Evolutionary conservation across 2,113 vertebrate genomes (phyloP), one percentile per base, ranked within the genome.

Genomic region (Cyanoramphus novaezelandiae): DNA sequence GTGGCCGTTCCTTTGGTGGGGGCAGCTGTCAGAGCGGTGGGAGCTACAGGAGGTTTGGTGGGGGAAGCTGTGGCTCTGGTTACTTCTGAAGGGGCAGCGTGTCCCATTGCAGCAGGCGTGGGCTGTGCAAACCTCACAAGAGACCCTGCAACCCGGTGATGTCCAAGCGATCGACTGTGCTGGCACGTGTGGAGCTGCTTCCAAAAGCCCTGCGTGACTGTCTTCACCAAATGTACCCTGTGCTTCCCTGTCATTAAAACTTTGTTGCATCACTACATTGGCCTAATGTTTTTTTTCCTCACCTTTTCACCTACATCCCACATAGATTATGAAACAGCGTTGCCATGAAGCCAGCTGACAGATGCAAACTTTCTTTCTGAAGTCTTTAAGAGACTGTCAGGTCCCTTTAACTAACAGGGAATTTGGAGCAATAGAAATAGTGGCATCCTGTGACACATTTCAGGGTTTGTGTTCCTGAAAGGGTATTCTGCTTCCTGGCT

Each of bases 261-360:
- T 47, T 47, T 1, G 27, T 10, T 46, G 43, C 31, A 55, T 84
- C 59, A 19, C 0, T 12, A 21, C 4, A 1, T 93, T 39, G 0
- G 4, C 46, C 33, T 82, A 3, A 10, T 1, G 1, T 75, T 81
- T 92, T 44, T 59, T 59, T 75, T 80, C 77, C 23, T 28, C 35
- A 9, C 23, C 19, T 55, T 59, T 37, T 41, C 27, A 18, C 52
- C 67, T 19, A 1, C 23, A 39, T 90, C 31, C 17, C 25, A 20
- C 29, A 49, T 33, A 0, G 1, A 3, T 2, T 37, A 10, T 13
- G 23, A 71, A 63, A 12, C 17, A 4, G 2, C 13, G 0, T 12
- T 28, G 1, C 39, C 46, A 28, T 6, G 52, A 49, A 59, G 14
- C 25, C 72, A 13, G 7, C 14, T 17, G 31, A 20, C 6, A 39